phyloP scores from a whole-genome alignment of 2,888 invertebrate genomes.

The Callinectes sapidus region DNA sequence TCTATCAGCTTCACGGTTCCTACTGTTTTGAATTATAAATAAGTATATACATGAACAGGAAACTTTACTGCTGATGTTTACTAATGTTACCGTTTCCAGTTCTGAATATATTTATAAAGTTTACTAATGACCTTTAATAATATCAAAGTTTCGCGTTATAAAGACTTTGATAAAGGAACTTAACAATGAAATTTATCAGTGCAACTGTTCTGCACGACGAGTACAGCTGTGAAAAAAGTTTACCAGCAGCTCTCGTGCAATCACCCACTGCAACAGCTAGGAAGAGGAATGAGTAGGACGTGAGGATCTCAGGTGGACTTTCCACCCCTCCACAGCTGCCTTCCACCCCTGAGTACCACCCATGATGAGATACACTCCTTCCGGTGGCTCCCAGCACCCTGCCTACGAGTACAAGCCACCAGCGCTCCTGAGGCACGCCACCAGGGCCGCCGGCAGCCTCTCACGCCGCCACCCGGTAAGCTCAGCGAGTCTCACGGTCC shows the following conservation, averaged over 20 bases:
- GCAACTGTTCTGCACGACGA: not conserved
- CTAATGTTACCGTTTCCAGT: too few relatives aligned
- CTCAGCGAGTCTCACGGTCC: not conserved
- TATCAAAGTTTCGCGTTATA: too few relatives aligned
- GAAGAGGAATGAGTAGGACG: not conserved
- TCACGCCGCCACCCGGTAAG: not conserved
- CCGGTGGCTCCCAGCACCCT: slow-evolving; percentile 1
- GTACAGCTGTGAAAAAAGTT: not conserved
- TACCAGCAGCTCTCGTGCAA: not conserved
- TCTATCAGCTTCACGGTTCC: not conserved
- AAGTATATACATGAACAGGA: too few relatives aligned
- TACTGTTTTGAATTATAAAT: too few relatives aligned
- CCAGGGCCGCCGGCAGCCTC: slow-evolving; percentile 5
- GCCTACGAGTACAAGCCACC: not conserved
- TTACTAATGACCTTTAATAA: too few relatives aligned
- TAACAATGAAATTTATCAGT: too few relatives aligned
- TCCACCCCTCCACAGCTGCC: not conserved
- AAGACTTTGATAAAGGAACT: too few relatives aligned
- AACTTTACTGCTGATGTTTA: too few relatives aligned
- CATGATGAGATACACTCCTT: not conserved
- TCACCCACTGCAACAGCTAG: not conserved
- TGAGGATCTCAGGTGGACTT: not conserved
- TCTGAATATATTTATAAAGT: too few relatives aligned
- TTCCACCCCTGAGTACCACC: not conserved
- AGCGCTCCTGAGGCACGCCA: not conserved